Evolutionary conservation across 2,888 invertebrate genomes (phyloP), one percentile per base, ranked within the genome.

Genomic region (Drosophila anomalipes): DNA sequence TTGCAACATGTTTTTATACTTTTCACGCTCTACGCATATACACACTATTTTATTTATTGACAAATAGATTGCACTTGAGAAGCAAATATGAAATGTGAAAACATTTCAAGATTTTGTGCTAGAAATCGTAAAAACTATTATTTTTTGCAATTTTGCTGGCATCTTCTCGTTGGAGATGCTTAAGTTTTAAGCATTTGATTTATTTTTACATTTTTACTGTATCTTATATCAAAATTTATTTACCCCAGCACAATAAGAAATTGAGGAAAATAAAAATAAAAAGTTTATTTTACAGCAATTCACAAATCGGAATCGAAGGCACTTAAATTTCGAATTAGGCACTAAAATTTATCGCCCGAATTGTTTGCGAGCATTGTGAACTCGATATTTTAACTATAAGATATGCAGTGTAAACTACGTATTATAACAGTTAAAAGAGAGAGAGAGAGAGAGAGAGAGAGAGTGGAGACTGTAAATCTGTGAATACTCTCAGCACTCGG

Each of bases 331-430:
- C 35, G 35, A 56, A 77, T 63, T 49, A 57, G 26, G 49, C 49
- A 44, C 49, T 54, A 41, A 61, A 74, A 77, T 79, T 74, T 74
- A 70, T 74, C 1, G 58, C 33, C n/a, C 7, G 44, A 44, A 66
- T 30, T 67, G 37, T 51, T 30, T 32, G 41, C 7, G 33, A 33
- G 9, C 53, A 35, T 47, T 26, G 54, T 52, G 56, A 56, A 49
- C 35, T 63, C 37, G 30, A 79, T 78, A 74, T 61, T 37, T 73
- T 57, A 64, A 52, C 39, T 59, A 62, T 64, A 53, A 53, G 57
- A 77, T 26, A 39, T 60, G 44, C 68, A 76, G 71, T 60, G 62
- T 52, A 32, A 47, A 26, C 47, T 47, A 26, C 33, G 33, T 57
- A 59, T 64, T 35, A 35, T 14, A 35, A 14, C 14, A 14, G 14